Evolutionary conservation across 2,797 vertebrate genomes (phyloP).

Genomic region (Cyclopterus lumpus): DNA sequence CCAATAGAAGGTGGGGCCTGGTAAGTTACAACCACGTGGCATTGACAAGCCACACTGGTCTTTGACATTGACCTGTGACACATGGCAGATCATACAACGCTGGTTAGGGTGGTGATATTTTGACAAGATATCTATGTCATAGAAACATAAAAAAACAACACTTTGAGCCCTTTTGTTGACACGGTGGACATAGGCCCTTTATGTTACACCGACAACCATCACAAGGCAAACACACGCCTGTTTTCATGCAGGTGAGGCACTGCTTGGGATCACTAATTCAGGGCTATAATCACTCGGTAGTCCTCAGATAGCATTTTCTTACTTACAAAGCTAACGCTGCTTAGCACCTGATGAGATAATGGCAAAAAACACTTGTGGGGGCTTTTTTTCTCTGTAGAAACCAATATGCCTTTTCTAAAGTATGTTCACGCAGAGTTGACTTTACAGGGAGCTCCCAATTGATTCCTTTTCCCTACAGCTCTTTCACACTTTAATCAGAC

Average conservation of each 20-base stretch:
- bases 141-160: neutral
- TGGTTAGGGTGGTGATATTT: neutral
- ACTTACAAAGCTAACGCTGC: slow-evolving; percentile 14
- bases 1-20: neutral
- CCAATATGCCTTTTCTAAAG: slow-evolving; percentile 70
- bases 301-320: slow-evolving; percentile 13
- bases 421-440: slow-evolving; percentile 72
- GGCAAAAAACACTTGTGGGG: slow-evolving; percentile 44
- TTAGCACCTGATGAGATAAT: slow-evolving; percentile 66
- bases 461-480: slow-evolving; percentile 70
- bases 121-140: neutral
- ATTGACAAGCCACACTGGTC: neutral
- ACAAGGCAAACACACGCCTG: neutral
- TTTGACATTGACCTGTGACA: neutral
- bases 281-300: slow-evolving; percentile 14
- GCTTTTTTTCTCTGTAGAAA: slow-evolving; percentile 48
- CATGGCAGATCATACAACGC: neutral
- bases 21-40: neutral
- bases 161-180: neutral
- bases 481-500: slow-evolving; percentile 81
- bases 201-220: neutral
- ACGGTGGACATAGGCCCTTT: neutral
- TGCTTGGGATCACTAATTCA: slow-evolving; percentile 30
- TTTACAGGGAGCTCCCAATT: slow-evolving; percentile 70
- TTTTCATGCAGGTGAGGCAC: slow-evolving; percentile 12